Conservation (phyloP, 2,113 vertebrate species). For the Python bivittatus region DNA sequence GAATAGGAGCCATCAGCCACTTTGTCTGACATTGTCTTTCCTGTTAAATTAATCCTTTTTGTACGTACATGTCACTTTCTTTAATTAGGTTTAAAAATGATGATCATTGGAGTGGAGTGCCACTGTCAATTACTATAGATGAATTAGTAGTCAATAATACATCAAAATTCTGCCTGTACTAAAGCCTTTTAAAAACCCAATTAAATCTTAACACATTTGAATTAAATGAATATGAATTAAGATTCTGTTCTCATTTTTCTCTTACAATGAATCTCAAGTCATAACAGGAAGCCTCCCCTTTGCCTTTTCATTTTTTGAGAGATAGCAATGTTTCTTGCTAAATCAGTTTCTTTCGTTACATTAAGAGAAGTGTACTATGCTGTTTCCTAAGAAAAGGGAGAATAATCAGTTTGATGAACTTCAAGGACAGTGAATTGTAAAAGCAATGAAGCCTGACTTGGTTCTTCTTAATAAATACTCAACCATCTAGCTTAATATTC, state of each 20-base stretch:
- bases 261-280: slow-evolving; percentile 4
- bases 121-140: slow-evolving; percentile 47
- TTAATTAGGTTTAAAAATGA: slow-evolving; percentile 68
- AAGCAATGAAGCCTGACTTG: not conserved
- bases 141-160: slow-evolving; percentile 48
- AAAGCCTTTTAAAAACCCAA: slow-evolving; percentile 39
- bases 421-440: not conserved
- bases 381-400: not conserved
- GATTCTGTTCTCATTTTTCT: slow-evolving; percentile 37
- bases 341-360: not conserved
- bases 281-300: not conserved
- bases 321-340: slow-evolving; percentile 35
- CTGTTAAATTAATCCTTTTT: slow-evolving; percentile 37
- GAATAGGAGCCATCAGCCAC: slow-evolving; percentile 16
- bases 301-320: slow-evolving; percentile 53
- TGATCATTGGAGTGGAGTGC: slow-evolving; percentile 53
- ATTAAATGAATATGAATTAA: slow-evolving; percentile 31
- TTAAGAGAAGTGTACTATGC: not conserved
- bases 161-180: slow-evolving; percentile 42
- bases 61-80: slow-evolving; percentile 57
- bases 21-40: slow-evolving; percentile 41
- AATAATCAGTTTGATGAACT: not conserved
- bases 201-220: slow-evolving; percentile 29
- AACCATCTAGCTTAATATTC: not conserved
- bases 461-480: not conserved